Percentiles rank a stretch among this genome's conserved stretches.
These are phyloP conservation scores for Thunnus maccoyii DNA, from an alignment of 2,113 vertebrate species.

Conservation along the genomic window DNA sequence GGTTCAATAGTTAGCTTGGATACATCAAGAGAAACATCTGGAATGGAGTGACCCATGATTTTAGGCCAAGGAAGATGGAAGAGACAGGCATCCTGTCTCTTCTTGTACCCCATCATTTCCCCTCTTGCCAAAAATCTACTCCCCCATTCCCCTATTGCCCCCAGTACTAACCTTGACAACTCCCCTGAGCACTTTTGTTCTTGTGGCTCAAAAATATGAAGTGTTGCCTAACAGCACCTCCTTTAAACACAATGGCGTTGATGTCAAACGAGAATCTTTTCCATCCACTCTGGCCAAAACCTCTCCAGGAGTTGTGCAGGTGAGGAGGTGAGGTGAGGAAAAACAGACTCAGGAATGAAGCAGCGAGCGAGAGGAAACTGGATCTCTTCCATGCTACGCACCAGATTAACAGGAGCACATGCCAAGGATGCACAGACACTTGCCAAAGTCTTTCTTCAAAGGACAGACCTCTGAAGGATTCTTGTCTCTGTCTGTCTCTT, in stretches of 20 bases:
- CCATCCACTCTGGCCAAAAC: conserved; percentile 1
- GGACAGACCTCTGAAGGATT: conserved; percentile 23
- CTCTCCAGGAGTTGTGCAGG: conserved; percentile 52
- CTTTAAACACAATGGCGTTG: conserved; percentile 2
- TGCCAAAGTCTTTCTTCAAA: conserved; percentile 56
- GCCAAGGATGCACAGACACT: conserved; percentile 60
- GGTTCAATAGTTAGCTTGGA: conserved; percentile 33
- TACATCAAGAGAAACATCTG: conserved; percentile 78
- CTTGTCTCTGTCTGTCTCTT: neutral
- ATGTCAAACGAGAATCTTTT: neutral
- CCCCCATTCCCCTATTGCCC: neutral
- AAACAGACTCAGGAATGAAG: conserved; percentile 57
- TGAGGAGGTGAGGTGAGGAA: conserved; percentile 58
- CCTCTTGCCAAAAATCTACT: conserved; percentile 19
- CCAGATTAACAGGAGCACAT: conserved; percentile 34
- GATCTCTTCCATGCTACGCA: conserved; percentile 44
- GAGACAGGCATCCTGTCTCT: conserved; percentile 43
- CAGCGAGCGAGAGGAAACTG: conserved; percentile 59
- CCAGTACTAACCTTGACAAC: conserved; percentile 10
- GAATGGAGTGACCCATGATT: conserved; percentile 75
- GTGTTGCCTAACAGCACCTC: conserved; percentile 21
- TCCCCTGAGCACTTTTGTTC: conserved; percentile 19
- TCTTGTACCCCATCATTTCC: conserved; percentile 21
- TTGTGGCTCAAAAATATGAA: conserved; percentile 17
- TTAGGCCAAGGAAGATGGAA: conserved; percentile 43